Conservation (phyloP, 2,888 invertebrate genomes). For the Pocota personata region DNA sequence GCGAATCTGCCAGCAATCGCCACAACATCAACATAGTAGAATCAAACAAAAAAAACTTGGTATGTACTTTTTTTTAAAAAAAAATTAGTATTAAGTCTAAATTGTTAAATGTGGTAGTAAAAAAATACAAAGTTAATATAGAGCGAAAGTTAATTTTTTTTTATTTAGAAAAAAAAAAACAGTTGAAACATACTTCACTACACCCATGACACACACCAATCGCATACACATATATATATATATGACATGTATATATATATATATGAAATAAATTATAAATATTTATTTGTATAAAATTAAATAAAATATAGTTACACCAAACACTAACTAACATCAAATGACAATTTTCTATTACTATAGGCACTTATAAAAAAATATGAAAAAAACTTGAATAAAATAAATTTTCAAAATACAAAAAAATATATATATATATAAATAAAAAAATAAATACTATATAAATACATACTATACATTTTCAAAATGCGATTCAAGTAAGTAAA, state of each 20-base stretch:
- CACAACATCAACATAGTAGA: constrained; percentile 62
- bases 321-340: constrained; percentile 57
- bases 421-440: constrained; percentile 33
- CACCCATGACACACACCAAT: constrained; percentile 57
- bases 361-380: constrained; percentile 49
- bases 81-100: constrained; percentile 54
- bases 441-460: constrained; percentile 39
- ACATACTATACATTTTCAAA: constrained; percentile 66
- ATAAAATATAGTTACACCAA: constrained; percentile 51
- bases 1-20: constrained; percentile 73
- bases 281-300: constrained; percentile 62
- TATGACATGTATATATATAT: not conserved
- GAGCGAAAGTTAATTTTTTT: constrained; percentile 57
- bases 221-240: constrained; percentile 34
- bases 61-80: constrained; percentile 54
- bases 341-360: constrained; percentile 67
- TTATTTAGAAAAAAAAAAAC: constrained; percentile 32
- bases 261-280: constrained; percentile 28
- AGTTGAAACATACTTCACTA: constrained; percentile 31
- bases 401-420: constrained; percentile 49
- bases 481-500: constrained; percentile 56
- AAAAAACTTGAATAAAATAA: constrained; percentile 22
- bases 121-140: constrained; percentile 53
- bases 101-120: constrained; percentile 57
- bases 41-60: constrained; percentile 57